A percentile compares a stretch with the other conserved stretches of the same genome.
These are phyloP conservation scores for Tipula vernalis DNA, from an alignment of 2,888 invertebrate species.

Conservation along the genomic window DNA sequence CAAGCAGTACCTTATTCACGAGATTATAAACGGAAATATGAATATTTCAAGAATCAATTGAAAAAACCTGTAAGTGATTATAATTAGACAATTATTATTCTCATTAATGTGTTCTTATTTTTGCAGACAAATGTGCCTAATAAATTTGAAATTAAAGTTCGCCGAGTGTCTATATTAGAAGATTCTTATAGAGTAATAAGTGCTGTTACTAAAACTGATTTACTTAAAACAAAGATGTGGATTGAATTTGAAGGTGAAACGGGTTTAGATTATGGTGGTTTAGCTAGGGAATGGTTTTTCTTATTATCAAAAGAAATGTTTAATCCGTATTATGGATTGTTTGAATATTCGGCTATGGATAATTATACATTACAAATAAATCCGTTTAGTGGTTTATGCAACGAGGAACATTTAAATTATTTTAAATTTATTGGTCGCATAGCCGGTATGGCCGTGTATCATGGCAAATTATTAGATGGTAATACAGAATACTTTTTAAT, in stretches of 20 bases:
- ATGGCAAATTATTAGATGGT: slow-evolving; percentile 96
- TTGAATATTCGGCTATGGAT: slow-evolving; percentile 99
- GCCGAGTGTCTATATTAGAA: slow-evolving; percentile 83
- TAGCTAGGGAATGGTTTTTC: slow-evolving; percentile 98
- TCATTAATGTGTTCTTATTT: not conserved
- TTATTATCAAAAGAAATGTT: slow-evolving; percentile 98
- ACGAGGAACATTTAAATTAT: slow-evolving; percentile 95
- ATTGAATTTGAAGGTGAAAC: slow-evolving; percentile 97
- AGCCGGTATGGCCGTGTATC: slow-evolving; percentile 98
- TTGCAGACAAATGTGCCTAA: slow-evolving; percentile 85
- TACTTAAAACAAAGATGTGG: slow-evolving; percentile 96
- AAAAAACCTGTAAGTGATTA: slow-evolving; percentile 70
- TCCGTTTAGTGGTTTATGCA: slow-evolving; percentile 93
- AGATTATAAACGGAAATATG: slow-evolving; percentile 98
- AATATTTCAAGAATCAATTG: slow-evolving; percentile 92
- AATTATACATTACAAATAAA: slow-evolving; percentile 99
- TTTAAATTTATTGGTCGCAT: slow-evolving; percentile 97
- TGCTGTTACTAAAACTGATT: slow-evolving; percentile 76
- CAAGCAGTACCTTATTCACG: slow-evolving; percentile 97
- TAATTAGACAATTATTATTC: not conserved
- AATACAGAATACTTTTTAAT: slow-evolving; percentile 17
- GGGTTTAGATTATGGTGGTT: slow-evolving; percentile 89
- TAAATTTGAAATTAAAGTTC: slow-evolving; percentile 93
- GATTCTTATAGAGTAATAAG: slow-evolving; percentile 95
- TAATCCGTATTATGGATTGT: slow-evolving; percentile 98